Conservation (phyloP, 2,888 invertebrate species). For the Mycalesis mineus region DNA sequence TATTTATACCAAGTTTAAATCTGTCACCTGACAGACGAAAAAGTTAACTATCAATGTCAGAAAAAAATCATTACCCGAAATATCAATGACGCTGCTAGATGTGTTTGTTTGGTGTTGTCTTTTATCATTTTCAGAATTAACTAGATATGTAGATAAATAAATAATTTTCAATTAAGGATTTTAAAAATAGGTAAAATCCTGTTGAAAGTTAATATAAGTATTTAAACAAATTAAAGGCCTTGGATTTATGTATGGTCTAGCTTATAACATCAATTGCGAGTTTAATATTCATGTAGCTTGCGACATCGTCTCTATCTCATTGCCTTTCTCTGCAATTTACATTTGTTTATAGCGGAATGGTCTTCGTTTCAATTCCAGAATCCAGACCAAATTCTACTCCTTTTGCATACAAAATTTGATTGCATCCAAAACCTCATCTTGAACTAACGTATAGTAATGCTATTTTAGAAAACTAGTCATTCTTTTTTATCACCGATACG, state of each 20-base stretch:
- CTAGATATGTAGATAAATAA: neutral
- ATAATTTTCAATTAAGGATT: neutral
- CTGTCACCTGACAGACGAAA: too few species aligned
- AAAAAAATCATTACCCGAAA: too few species aligned
- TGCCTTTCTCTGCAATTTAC: constrained; percentile 33
- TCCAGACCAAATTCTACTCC: constrained; percentile 15
- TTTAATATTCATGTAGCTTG: constrained; percentile 30
- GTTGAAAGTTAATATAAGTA: constrained; percentile 15
- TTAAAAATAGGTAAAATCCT: neutral
- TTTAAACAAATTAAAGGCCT: constrained; percentile 22
- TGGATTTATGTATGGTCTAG: constrained; percentile 29
- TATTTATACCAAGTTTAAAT: too few species aligned
- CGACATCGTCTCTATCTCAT: constrained; percentile 26
- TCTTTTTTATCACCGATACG: too few species aligned
- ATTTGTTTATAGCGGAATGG: constrained; percentile 27
- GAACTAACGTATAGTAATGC: neutral
- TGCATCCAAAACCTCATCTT: constrained; percentile 7
- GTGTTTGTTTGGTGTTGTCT: too few species aligned
- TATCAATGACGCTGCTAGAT: too few species aligned
- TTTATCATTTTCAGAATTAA: neutral
- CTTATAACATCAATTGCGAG: constrained; percentile 29
- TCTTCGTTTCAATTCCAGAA: constrained; percentile 19
- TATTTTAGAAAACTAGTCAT: neutral
- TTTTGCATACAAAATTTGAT: constrained; percentile 21
- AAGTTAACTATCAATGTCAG: too few species aligned